Evolutionary conservation across 1,140 invertebrate species (phyloP), one percentile per base, ranked within the genome.

Genomic region (Sweltsa coloradensis): DNA sequence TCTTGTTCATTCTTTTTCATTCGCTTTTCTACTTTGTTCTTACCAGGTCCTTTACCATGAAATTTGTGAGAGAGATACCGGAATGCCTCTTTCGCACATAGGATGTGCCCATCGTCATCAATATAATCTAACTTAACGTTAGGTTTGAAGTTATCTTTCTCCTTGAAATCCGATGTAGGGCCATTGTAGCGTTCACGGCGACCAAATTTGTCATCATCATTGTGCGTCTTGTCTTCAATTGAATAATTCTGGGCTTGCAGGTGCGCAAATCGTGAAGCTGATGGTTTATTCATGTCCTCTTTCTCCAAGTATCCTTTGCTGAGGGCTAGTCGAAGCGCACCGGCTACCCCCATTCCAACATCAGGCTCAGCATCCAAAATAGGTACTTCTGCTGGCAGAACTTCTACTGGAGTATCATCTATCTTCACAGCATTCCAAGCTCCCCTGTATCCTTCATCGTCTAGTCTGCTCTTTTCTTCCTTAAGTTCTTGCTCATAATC

Each of bases 11-110:
- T 70, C 68, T 99, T 97, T 63, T 96, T 95, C 66, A 91, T 81
- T 58, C 95, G 75, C 66, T 99, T 99, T 63, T 99, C 97, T 31
- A 83, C 79, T 69, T 99, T 99, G 70, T 97, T 98, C 65, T 99
- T 99, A 37, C 96, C 95, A 6, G 94, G 92, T 14, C 93, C 94
- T 73, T 99, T 99, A 18, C 97, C 97, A 70, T 99, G 97, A 66
- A 99, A 99, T 67, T 97, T 95, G 63, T 98, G 94, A 14, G 89
- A 94, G 13, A 96, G 68, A 70, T 90, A 89, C 55, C 85, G 57
- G 67, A 99, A 99, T 14, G 97, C 97, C 74, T 99, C 96, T 66
- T 99, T 99, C 22, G 84, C 79, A 56, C 82, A 88, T 43, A 99
- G 72, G 45, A 87, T 75, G 42, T 84, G 75, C 2, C 96, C 96